Evolutionary conservation across 2,888 invertebrate species (phyloP), one percentile per base, ranked within the genome.

Genomic region (Pycnomerus fuliginosus): DNA sequence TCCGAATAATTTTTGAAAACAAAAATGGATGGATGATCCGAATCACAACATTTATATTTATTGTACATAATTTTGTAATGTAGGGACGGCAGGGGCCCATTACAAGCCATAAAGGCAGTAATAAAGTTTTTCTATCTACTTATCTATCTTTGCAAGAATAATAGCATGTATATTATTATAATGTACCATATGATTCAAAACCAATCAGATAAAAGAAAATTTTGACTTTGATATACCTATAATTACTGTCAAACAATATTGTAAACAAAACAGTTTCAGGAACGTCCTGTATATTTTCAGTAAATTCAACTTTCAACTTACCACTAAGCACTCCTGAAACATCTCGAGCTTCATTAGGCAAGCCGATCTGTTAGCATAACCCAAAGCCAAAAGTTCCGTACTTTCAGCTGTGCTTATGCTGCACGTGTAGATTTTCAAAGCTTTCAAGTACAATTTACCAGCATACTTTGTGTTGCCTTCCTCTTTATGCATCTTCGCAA

Each of bases 281-380:
- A n/a, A n/a, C n/a, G n/a, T n/a, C n/a, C n/a, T n/a, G n/a, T n/a
- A n/a, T n/a, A n/a, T n/a, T n/a, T n/a, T 32, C 16, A 12, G 7
- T 14, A 8, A 5, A 30, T 10, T 7, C 8, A 32, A 27, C 4
- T 10, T 34, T 23, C 2, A 45, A 61, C 57, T 59, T 60, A 71
- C 72, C 49, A 73, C 66, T 22, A 88, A 57, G 60, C 87, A 84
- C 61, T 84, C 82, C 13, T 75, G 65, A 64, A 81, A 85, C 30
- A 82, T 77, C 46, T 79, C 74, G 58, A 84, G 73, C 51, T 80
- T 77, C 53, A 79, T 80, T 35, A 88, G 76, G 4, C 85, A 80
- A 15, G 87, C 88, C 25, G 90, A 88, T 58, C 90, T 79, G 65
- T 90, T 90, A 1, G 84, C 83, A 62, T 84, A 79, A 1, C 85